Percentiles rank a stretch among this genome's conserved stretches.
Evolutionary conservation across 2,888 invertebrate species (phyloP).

Genomic region (Caenorhabditis angaria): DNA sequence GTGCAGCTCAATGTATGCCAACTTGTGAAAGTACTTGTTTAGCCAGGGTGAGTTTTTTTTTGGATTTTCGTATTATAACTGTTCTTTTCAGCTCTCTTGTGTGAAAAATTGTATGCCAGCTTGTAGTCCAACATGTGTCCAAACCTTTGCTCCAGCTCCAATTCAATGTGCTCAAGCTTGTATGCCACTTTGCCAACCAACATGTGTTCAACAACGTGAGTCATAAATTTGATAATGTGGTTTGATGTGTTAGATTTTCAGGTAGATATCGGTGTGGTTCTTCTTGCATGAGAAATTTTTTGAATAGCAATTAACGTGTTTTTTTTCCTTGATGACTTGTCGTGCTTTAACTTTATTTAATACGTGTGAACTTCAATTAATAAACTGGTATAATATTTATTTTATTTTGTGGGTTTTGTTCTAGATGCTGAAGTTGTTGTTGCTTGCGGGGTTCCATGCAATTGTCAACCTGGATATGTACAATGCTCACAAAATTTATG

Average conservation of each 20-base stretch:
- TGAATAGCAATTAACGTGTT: not conserved
- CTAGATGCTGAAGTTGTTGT: constrained; percentile 54
- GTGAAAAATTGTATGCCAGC: constrained; percentile 53
- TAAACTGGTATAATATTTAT: too few relatives aligned
- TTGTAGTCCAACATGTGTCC: constrained; percentile 55
- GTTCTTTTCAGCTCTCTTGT: constrained; percentile 49
- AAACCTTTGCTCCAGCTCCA: constrained; percentile 28
- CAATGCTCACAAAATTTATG: constrained; percentile 61
- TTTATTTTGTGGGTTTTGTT: too few relatives aligned
- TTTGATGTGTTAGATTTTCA: constrained; percentile 21
- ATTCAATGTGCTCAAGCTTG: constrained; percentile 48
- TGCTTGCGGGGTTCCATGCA: constrained; percentile 58
- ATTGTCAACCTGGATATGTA: constrained; percentile 63
- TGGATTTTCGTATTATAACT: too few relatives aligned
- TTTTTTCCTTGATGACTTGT: too few relatives aligned
- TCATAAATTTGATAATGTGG: not conserved
- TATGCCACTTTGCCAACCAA: constrained; percentile 51
- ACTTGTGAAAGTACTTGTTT: constrained; percentile 42
- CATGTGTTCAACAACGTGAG: constrained; percentile 49
- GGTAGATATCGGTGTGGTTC: constrained; percentile 6
- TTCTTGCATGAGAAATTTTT: not conserved
- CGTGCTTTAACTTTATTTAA: too few relatives aligned
- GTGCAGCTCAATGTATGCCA: constrained; percentile 50
- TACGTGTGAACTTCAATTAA: too few relatives aligned
- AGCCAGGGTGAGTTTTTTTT: constrained; percentile 28